Conservation (phyloP, 2,888 invertebrate genomes). For the Andrena bicolor region DNA sequence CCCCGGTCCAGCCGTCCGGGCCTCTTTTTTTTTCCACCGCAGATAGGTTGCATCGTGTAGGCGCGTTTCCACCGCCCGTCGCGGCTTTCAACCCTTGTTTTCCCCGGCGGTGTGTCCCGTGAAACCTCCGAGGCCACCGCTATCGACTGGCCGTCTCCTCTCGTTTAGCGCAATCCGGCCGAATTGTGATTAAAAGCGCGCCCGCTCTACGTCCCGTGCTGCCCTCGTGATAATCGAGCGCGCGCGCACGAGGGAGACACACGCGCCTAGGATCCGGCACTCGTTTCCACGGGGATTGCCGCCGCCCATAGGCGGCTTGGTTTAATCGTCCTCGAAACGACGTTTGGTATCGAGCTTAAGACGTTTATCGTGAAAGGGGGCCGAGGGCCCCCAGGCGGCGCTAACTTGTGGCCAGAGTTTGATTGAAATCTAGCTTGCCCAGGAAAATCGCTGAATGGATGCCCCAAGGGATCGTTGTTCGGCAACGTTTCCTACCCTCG, state of each 20-base stretch:
- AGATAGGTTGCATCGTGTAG: constrained; percentile 61
- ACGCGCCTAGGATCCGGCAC: neutral
- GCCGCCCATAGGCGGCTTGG: neutral
- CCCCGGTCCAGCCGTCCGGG: constrained; percentile 34
- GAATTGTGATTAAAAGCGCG: constrained; percentile 79
- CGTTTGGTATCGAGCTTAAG: constrained; percentile 44
- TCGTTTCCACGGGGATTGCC: constrained; percentile 11
- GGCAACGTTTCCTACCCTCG: constrained; percentile 16
- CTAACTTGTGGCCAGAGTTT: constrained; percentile 42
- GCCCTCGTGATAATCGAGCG: constrained; percentile 68
- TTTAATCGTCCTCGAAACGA: constrained; percentile 33
- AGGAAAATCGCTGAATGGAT: constrained; percentile 16
- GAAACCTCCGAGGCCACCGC: constrained; percentile 36
- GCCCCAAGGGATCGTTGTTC: constrained; percentile 29
- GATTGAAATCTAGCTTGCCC: constrained; percentile 46
- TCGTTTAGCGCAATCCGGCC: constrained; percentile 75
- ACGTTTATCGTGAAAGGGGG: constrained; percentile 44
- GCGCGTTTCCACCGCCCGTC: constrained; percentile 52
- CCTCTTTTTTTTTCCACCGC: constrained; percentile 53
- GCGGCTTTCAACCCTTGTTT: constrained; percentile 77
- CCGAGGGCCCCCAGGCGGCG: constrained; percentile 33
- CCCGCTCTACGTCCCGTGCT: constrained; percentile 62
- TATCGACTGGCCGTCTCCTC: constrained; percentile 54
- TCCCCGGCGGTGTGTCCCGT: constrained; percentile 61
- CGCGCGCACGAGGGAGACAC: neutral